A percentile compares a stretch with the other conserved stretches of the same genome.
These are phyloP conservation scores for Falco peregrinus DNA, from an alignment of 2,797 vertebrate species.

Conservation along the genomic window DNA sequence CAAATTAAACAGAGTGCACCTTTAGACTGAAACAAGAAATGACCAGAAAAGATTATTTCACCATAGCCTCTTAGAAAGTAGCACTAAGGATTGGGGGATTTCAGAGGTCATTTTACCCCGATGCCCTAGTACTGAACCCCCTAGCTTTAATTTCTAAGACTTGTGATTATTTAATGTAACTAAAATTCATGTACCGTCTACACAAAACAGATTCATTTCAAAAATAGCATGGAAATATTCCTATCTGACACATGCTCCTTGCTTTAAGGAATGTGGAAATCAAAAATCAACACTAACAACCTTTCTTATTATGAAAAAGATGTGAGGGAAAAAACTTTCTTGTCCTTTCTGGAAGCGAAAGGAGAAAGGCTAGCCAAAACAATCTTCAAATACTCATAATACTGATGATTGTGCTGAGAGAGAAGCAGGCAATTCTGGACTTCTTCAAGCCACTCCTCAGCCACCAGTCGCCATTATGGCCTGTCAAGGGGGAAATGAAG, in stretches of 20 bases:
- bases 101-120: background rate
- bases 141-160: background rate
- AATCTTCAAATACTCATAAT: background rate
- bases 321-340: background rate
- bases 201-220: background rate
- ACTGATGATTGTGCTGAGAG: background rate
- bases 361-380: background rate
- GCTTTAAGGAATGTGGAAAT: background rate
- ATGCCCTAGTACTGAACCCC: background rate
- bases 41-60: background rate
- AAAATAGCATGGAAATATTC: background rate
- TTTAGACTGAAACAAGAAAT: slow-evolving; percentile 7
- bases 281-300: background rate
- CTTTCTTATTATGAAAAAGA: background rate
- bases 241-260: background rate
- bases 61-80: background rate
- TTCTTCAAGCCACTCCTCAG: background rate
- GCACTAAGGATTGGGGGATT: background rate
- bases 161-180: background rate
- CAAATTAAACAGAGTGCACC: slow-evolving; percentile 42
- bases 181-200: background rate
- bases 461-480: rapidly evolving
- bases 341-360: background rate
- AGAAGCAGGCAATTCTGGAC: background rate
- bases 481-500: background rate